Percentiles rank a stretch among this genome's conserved stretches.
phyloP scores from a whole-genome alignment of 2,888 invertebrate genomes.

The Drosophila koepferae region DNA sequence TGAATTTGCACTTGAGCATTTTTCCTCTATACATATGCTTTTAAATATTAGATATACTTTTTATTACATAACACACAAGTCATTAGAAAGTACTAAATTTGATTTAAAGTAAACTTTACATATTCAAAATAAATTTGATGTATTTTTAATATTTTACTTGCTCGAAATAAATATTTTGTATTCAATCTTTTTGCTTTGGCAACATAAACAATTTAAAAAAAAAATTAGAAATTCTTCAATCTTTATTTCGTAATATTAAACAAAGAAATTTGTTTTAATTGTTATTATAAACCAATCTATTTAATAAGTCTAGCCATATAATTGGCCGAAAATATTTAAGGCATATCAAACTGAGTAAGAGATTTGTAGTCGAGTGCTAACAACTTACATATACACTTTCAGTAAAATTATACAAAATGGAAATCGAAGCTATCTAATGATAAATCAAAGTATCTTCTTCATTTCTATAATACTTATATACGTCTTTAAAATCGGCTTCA shows the following conservation, averaged over 20 bases:
- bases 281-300: constrained; percentile 3
- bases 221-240: neutral
- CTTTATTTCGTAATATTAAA: neutral
- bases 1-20: no score
- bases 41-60: neutral
- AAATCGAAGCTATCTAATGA: no score
- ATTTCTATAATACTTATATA: no score
- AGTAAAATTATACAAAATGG: no score
- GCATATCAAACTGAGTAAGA: neutral
- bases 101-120: neutral
- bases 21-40: no score
- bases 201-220: neutral
- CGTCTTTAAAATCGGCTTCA: no score
- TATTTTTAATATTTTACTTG: no score
- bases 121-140: neutral
- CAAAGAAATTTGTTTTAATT: constrained; percentile 6
- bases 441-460: no score
- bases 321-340: neutral
- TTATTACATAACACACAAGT: neutral
- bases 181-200: neutral
- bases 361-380: neutral
- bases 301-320: neutral
- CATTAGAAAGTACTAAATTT: neutral
- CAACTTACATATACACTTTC: neutral
- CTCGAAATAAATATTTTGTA: neutral